These are phyloP conservation scores for Ciona savignyi DNA, from an alignment of 23 tunicate species.

Conservation along the genomic window DNA sequence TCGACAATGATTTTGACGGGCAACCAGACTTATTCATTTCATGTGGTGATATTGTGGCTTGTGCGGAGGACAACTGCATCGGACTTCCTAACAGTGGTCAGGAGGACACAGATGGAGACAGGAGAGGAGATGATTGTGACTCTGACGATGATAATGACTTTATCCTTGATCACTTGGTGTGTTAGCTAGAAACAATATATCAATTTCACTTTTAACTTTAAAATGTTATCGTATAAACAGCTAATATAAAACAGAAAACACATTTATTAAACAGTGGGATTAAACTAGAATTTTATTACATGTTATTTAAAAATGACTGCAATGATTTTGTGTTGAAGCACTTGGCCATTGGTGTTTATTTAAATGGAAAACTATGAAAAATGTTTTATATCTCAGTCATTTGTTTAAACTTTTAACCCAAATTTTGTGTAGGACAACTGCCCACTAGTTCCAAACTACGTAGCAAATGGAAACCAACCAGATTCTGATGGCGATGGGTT, in stretches of 20 bases:
- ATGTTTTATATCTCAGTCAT: not conserved
- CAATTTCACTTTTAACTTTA: not conserved
- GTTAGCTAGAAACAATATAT: not conserved
- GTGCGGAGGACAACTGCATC: conserved; percentile 16
- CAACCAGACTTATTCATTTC: conserved; percentile 12
- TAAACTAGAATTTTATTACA: too few species aligned
- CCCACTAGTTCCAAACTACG: conserved; percentile 48
- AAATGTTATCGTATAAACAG: not conserved
- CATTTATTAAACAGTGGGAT: too few species aligned
- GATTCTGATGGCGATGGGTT: conserved; percentile 23
- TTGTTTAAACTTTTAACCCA: not conserved
- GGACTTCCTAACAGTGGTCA: conserved; percentile 23
- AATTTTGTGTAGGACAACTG: conserved; percentile 57
- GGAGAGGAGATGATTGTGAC: conserved; percentile 21
- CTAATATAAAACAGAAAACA: not conserved
- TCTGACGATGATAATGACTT: conserved; percentile 29
- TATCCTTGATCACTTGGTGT: conserved; percentile 5
- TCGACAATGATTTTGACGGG: conserved; percentile 14
- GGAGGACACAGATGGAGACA: conserved; percentile 22
- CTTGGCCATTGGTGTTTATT: too few species aligned
- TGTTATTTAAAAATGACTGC: too few species aligned
- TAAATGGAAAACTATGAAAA: too few species aligned
- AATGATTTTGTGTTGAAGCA: too few species aligned
- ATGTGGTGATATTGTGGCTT: conserved; percentile 3
- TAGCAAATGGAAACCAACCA: conserved; percentile 1